These are phyloP conservation scores for Pongo abelii DNA, from an alignment of 2,113 vertebrate genomes.

Conservation along the genomic window DNA sequence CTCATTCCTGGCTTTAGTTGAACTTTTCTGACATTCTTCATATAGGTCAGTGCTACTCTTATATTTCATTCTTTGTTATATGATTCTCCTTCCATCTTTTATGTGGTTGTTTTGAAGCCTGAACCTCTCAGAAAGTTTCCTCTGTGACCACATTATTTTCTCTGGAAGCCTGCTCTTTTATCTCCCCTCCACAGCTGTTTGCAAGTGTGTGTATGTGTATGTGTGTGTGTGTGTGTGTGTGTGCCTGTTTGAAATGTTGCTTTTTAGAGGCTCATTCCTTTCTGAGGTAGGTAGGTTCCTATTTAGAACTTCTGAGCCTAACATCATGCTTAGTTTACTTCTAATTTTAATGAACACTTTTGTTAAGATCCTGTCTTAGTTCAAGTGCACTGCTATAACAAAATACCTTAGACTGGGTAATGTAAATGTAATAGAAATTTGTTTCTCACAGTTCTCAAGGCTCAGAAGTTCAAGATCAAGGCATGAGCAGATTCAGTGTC, in stretches of 20 bases:
- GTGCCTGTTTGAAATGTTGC: neutral
- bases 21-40: conserved; percentile 37
- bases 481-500: neutral
- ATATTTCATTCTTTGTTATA: neutral
- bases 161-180: neutral
- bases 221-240: neutral
- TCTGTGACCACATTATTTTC: neutral
- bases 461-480: neutral
- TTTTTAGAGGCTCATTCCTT: conserved; percentile 10
- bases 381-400: neutral
- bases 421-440: neutral
- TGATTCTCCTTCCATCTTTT: neutral
- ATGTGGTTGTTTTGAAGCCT: neutral
- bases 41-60: conserved; percentile 1
- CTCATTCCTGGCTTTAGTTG: conserved; percentile 35
- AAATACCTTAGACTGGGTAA: neutral
- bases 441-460: neutral
- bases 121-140: neutral
- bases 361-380: neutral
- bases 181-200: neutral
- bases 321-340: neutral
- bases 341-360: neutral
- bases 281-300: neutral
- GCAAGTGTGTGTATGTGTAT: neutral
- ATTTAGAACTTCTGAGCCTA: neutral